Percentiles rank a stretch among this genome's conserved stretches.
Conservation (phyloP, 2,113 vertebrate genomes). For the Myiopsitta monachus region DNA sequence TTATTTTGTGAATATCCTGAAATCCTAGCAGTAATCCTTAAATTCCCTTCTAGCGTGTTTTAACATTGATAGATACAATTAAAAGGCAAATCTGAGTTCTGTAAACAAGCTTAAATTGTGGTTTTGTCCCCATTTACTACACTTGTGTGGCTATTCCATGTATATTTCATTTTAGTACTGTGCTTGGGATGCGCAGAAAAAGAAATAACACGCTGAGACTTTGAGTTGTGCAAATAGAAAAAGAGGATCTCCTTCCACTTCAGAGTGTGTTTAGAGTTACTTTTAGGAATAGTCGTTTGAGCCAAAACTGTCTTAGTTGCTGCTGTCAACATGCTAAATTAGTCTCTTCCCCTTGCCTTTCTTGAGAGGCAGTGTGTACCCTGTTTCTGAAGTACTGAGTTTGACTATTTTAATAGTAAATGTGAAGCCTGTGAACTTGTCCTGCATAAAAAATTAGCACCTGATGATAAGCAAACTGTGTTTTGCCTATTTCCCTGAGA, state of each 20-base stretch:
- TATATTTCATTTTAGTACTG: background rate
- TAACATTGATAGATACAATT: background rate
- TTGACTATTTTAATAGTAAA: background rate
- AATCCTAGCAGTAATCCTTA: background rate
- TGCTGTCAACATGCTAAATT: background rate
- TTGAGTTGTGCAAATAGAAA: background rate
- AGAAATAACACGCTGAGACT: background rate
- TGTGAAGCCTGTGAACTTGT: background rate
- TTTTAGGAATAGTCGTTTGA: background rate
- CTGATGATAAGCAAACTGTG: background rate
- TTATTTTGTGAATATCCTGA: background rate
- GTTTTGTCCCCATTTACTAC: background rate
- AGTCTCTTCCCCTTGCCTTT: background rate
- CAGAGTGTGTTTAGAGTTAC: background rate
- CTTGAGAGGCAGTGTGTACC: background rate
- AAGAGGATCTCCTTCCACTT: background rate
- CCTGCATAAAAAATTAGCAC: background rate
- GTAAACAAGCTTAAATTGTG: background rate
- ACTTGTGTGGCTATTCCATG: background rate
- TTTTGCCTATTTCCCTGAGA: background rate
- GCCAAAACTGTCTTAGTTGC: background rate
- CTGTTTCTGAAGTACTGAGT: background rate
- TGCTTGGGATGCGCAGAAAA: background rate
- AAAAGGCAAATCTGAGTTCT: background rate
- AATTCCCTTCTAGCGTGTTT: background rate